phyloP scores from a whole-genome alignment of 30 jellyfish, hydroid and myxozoan genomes.

The Sanderia malayensis region DNA sequence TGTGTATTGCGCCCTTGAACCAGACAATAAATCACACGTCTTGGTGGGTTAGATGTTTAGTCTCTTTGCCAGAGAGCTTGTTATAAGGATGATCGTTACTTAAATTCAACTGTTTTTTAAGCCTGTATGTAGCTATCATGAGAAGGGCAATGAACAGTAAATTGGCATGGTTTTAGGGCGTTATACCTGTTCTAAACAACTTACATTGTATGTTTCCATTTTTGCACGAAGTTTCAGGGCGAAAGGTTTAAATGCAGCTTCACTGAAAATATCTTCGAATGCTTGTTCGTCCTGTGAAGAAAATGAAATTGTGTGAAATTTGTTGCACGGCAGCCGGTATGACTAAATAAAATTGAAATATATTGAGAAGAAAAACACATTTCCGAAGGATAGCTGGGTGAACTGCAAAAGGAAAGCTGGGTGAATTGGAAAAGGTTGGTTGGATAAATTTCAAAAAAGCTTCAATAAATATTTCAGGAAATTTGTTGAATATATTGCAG shows the following conservation, averaged over 20 bases:
- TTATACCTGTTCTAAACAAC: not conserved
- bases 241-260: constrained; percentile 75
- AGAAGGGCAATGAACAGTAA: no score
- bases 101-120: not conserved
- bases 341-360: not conserved
- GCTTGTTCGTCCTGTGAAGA: constrained; percentile 73
- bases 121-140: no score
- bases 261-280: constrained; percentile 63
- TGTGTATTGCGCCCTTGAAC: not conserved
- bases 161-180: no score
- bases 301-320: not conserved
- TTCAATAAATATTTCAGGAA: no score
- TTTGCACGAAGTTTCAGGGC: constrained; percentile 90
- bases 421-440: not conserved
- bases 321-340: not conserved
- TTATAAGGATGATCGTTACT: not conserved
- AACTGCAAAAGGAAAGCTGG: not conserved
- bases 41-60: not conserved
- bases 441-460: not conserved
- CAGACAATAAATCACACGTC: not conserved
- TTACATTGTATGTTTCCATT: constrained; percentile 94
- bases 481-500: no score
- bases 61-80: not conserved
- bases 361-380: not conserved
- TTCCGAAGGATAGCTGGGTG: not conserved